Evolutionary conservation across 2,797 vertebrate genomes (phyloP), one percentile per base, ranked within the genome.

Genomic region (Morus bassanus): DNA sequence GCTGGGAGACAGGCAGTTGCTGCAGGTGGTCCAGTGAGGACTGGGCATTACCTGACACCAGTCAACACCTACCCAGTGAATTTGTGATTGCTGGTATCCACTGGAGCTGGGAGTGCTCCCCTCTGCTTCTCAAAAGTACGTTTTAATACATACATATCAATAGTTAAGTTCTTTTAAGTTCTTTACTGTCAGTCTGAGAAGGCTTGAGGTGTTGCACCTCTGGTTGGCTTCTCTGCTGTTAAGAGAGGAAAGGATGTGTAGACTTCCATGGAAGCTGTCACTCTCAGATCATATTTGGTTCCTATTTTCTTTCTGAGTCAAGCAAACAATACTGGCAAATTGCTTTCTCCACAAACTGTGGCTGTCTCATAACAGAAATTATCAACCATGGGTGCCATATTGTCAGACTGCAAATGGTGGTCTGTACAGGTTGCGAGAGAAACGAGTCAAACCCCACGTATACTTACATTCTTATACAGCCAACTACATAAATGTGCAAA

Each of bases 231-330:
- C 68, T 92, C 51, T 1, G 0, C 67, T 82, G 51, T 6, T 85
- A 63, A 43, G 25, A 80, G 33, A 76, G 56, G 50, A 87, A 46
- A 75, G 64, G 17, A 59, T 57, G 37, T 41, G 28, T 27, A 23
- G 43, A 13, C 25, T 91, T 89, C 51, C 45, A 65, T 60, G 61
- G 61, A 85, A 57, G 31, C 41, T 53, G 7, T 64, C 59, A 35
- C 53, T 88, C 31, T 77, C n/a, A 46, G 67, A 45, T 85, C 46
- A 46, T 70, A n/a, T 68, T 41, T 60, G 43, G 30, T 57, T 93
- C 57, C 68, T 76, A 18, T 60, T 78, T 92, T 77, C 46, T 89
- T 91, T 79, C 78, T 59, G 43, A 92, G 39, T 79, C 13, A 60
- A 75, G 25, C 67, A 76, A n/a, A 48, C 27, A 80, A 68, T 51